phyloP scores from a whole-genome alignment of 2,797 vertebrate genomes.

The Catharus ustulatus region DNA sequence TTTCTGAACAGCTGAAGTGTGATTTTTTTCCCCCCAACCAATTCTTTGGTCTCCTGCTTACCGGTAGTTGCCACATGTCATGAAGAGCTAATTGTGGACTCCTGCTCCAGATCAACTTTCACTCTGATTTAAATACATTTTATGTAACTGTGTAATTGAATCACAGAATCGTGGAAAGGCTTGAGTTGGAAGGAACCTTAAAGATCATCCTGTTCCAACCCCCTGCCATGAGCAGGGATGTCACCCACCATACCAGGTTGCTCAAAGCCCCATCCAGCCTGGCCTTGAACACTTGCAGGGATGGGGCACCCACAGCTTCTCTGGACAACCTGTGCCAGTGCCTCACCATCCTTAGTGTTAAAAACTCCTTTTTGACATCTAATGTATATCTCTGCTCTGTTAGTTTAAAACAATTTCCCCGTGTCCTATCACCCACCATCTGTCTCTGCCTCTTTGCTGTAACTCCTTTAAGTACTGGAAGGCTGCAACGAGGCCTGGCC shows the following conservation, averaged over 20 bases:
- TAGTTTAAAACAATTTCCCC: background rate
- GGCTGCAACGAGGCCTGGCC: background rate
- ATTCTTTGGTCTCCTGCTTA: background rate
- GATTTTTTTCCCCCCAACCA: background rate
- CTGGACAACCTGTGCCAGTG: background rate
- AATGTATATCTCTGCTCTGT: background rate
- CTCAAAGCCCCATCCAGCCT: fast-evolving
- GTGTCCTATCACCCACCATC: too few relatives aligned
- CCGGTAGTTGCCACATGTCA: fast-evolving
- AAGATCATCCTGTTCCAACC: background rate
- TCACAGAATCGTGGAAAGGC: background rate
- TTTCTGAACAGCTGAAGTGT: background rate
- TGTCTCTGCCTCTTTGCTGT: background rate
- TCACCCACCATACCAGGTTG: background rate
- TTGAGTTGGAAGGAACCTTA: background rate
- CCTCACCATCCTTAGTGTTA: background rate
- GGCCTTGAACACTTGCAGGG: background rate
- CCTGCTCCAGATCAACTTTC: background rate
- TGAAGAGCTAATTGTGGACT: background rate
- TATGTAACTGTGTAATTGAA: background rate
- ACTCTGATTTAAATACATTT: background rate
- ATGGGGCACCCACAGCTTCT: background rate
- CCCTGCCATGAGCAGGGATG: background rate
- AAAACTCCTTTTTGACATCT: background rate
- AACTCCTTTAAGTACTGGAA: background rate